A percentile compares a stretch with the other conserved stretches of the same genome.
Evolutionary conservation across 2,797 vertebrate genomes (phyloP).

Genomic region (Amblyraja radiata): DNA sequence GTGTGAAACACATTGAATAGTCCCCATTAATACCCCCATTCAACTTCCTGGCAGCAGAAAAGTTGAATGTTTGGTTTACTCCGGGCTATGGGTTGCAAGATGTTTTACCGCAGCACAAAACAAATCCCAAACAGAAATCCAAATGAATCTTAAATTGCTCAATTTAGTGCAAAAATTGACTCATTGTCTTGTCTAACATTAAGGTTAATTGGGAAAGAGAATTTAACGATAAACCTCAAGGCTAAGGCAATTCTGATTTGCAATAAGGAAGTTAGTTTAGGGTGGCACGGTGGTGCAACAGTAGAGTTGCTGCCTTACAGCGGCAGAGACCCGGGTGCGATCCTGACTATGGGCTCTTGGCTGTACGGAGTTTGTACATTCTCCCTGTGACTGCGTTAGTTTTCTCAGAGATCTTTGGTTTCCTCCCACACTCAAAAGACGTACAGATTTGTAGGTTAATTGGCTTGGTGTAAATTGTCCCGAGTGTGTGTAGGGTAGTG

Average conservation of each 20-base stretch:
- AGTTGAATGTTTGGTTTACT: neutral
- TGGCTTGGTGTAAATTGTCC: too few species aligned
- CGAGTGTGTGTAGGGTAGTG: too few species aligned
- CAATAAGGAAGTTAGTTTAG: neutral
- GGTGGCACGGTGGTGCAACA: too few species aligned
- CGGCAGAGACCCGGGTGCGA: too few species aligned
- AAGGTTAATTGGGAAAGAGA: neutral
- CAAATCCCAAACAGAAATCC: constrained; percentile 13
- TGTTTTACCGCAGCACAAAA: neutral
- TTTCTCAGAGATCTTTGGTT: too few species aligned
- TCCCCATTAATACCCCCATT: neutral
- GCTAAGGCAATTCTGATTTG: neutral
- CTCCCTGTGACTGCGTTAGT: too few species aligned
- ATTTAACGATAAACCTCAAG: neutral
- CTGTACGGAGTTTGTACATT: too few species aligned
- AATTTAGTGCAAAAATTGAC: neutral
- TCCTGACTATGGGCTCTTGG: too few species aligned
- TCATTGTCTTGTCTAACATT: neutral
- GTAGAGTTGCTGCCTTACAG: too few species aligned
- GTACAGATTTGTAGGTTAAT: too few species aligned
- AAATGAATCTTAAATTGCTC: neutral
- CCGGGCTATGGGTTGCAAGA: neutral
- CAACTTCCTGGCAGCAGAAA: neutral
- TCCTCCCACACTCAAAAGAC: too few species aligned
- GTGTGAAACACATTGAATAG: constrained; percentile 7